A percentile compares a stretch with the other conserved stretches of the same genome.
Evolutionary conservation across 2,113 vertebrate species (phyloP).

Genomic region (Lamprologus ornatipinnis): DNA sequence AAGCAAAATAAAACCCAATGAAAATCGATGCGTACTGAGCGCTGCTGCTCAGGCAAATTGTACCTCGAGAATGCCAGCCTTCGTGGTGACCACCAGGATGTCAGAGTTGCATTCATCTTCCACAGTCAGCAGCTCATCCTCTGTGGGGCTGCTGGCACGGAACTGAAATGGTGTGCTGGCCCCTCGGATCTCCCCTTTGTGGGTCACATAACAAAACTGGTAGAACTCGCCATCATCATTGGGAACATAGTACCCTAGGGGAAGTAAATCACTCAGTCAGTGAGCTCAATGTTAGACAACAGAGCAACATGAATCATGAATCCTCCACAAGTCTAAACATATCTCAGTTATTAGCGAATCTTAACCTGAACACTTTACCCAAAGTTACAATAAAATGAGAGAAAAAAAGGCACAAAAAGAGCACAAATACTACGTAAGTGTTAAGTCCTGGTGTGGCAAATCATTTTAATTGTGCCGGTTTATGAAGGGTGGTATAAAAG

Average conservation of each 20-base stretch:
- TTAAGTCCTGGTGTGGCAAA: neutral
- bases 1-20: neutral
- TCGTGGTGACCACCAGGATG: slow-evolving; percentile 97
- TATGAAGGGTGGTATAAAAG: neutral
- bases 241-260: slow-evolving; percentile 92
- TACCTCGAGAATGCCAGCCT: slow-evolving; percentile 93
- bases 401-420: neutral
- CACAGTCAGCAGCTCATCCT: slow-evolving; percentile 92
- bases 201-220: slow-evolving; percentile 97
- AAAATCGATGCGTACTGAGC: neutral
- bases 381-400: neutral
- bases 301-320: neutral
- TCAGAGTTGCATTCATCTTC: slow-evolving; percentile 97
- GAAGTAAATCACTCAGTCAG: neutral
- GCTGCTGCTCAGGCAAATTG: neutral
- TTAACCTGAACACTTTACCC: neutral
- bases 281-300: neutral
- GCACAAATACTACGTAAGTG: neutral
- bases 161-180: slow-evolving; percentile 99
- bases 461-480: neutral
- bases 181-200: slow-evolving; percentile 97
- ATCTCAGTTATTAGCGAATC: neutral
- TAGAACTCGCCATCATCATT: slow-evolving; percentile 98
- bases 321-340: neutral
- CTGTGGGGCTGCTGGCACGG: slow-evolving; percentile 82